Base-by-base conservation (phyloP, 2,797 vertebrate genomes). In the Urophycis tenuis region DNA sequence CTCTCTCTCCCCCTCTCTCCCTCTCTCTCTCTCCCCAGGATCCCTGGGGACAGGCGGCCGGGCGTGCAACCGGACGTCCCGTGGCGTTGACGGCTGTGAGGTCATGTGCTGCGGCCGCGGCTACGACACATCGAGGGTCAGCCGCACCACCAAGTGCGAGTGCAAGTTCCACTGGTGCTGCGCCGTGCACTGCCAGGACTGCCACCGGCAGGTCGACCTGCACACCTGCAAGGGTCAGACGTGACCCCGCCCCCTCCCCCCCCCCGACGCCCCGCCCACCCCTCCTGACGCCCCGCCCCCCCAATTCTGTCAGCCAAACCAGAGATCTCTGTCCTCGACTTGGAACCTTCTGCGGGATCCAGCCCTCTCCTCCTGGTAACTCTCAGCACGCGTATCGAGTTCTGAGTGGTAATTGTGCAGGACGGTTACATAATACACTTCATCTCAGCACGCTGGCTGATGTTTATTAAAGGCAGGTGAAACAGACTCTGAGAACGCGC, bases 151-250 rank as follows among this genome's bases (percentile, higher is more conserved):
- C 19, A 96, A 98, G 82, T 99, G 97, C 0, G 97, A 97, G 91
- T 99, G 97, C 87, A 98, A 97, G 82, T 99, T 99, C 91, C 96
- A 98, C 84, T 98, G 97, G 97, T 98, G 96, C 75, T 99, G 96
- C 19, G 94, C 95, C 0, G 96, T 99, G 85, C 95, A 87, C 89
- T 99, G 96, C 91, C 93, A 94, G 70, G 97, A 98, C 93, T 98
- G 97, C 84, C 92, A 95, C 3, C 95, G 95, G 71, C 93, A 94
- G 88, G 91, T 97, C 25, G 96, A 99, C 1, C 88, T 97, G 79
- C 95, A 96, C 92, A 97, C 96, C 1, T 99, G 97, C 81, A 99
- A 99, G 81, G 92, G 92, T 0, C 95, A 94, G 0, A 92, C 91
- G 83, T 93, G 96, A 95, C 87, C 88, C 79, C 2, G 19, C 84